These are phyloP conservation scores for Todiramphus chloris DNA, from an alignment of 2,113 vertebrate genomes.

Conservation along the genomic window DNA sequence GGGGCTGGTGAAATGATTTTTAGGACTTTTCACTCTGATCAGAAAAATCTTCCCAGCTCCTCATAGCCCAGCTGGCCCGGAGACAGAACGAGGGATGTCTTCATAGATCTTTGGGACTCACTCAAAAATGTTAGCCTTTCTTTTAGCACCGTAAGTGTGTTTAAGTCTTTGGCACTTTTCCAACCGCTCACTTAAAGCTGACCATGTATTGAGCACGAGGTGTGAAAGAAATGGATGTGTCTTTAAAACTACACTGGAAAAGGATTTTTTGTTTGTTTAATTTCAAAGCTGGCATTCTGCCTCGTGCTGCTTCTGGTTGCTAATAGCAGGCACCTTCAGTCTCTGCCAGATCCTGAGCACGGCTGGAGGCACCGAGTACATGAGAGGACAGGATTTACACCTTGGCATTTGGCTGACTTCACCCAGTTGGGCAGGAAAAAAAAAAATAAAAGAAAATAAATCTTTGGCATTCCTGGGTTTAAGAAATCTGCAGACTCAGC, in stretches of 20 bases:
- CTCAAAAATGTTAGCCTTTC: neutral
- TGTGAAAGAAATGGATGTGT: constrained; percentile 14
- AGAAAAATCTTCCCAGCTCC: neutral
- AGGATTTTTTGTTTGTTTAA: constrained; percentile 15
- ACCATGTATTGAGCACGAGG: neutral
- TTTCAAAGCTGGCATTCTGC: constrained; percentile 22
- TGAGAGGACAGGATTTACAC: constrained; percentile 26
- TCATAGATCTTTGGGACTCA: neutral
- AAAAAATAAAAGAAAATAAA: too few species aligned
- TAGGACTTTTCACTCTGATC: neutral
- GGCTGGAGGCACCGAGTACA: neutral
- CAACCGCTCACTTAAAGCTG: neutral
- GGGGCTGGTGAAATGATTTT: neutral
- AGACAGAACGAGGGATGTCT: rapidly evolving
- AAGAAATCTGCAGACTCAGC: neutral
- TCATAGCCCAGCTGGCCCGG: neutral
- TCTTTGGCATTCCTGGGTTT: neutral
- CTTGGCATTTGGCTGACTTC: constrained; percentile 32
- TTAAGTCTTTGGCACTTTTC: neutral
- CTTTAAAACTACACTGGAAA: neutral
- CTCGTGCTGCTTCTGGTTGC: neutral
- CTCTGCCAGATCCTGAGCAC: neutral
- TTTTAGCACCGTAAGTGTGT: neutral
- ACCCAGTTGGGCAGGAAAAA: neutral
- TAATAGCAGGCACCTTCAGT: neutral